A percentile compares a stretch with the other conserved stretches of the same genome.
These are phyloP conservation scores for Ardeotis arabs DNA, from an alignment of 2,113 vertebrate genomes.

Conservation along the genomic window DNA sequence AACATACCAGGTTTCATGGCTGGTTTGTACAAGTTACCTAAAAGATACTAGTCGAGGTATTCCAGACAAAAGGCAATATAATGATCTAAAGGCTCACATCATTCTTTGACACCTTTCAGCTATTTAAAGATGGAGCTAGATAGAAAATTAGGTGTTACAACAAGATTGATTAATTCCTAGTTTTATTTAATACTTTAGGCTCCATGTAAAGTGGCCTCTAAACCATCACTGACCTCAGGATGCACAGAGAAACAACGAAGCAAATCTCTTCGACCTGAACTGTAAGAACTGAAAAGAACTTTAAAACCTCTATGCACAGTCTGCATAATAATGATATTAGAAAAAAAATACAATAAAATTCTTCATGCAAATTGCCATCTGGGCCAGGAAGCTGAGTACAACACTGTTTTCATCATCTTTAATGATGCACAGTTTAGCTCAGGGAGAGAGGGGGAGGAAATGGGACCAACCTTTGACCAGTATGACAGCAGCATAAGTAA, in stretches of 20 bases:
- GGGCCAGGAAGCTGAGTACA: conserved; percentile 4
- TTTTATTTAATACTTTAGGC: not conserved
- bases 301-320: not conserved
- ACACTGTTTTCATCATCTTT: conserved; percentile 31
- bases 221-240: not conserved
- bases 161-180: not conserved
- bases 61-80: not conserved
- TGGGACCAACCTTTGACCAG: conserved; percentile 44
- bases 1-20: rapidly evolving
- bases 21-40: not conserved
- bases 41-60: not conserved
- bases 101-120: not conserved
- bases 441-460: conserved; percentile 18
- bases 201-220: not conserved
- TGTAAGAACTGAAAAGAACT: not conserved
- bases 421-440: conserved; percentile 44
- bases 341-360: not conserved
- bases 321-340: conserved; percentile 11
- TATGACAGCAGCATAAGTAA: conserved; percentile 52
- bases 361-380: conserved; percentile 44
- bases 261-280: not conserved
- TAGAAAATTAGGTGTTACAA: not conserved
- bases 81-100: not conserved
- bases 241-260: not conserved
- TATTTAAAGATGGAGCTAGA: not conserved